phyloP scores from a whole-genome alignment of 2,113 vertebrate species.

The Cavia porcellus region DNA sequence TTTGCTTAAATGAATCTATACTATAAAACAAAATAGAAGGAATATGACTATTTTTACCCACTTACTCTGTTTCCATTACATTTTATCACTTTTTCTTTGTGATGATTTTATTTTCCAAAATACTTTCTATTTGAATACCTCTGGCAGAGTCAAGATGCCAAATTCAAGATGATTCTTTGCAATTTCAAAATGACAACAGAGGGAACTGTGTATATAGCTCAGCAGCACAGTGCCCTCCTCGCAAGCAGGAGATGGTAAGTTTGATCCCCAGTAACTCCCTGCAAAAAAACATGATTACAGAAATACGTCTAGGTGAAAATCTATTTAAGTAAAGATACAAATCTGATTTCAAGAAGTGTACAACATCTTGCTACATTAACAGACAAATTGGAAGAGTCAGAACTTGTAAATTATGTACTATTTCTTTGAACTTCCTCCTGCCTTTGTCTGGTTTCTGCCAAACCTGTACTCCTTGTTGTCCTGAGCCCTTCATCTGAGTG shows the following conservation, averaged over 20 bases:
- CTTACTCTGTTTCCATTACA: neutral
- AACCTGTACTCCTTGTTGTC: neutral
- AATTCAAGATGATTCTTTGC: constrained; percentile 16
- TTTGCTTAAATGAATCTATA: neutral
- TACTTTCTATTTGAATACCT: neutral
- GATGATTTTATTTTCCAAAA: constrained; percentile 21
- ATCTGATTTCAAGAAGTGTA: neutral
- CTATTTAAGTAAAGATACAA: neutral
- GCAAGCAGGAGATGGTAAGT: too few species aligned
- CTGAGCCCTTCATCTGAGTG: neutral
- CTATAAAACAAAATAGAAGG: neutral
- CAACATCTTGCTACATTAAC: neutral
- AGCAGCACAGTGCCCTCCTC: too few species aligned
- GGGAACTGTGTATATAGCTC: too few species aligned
- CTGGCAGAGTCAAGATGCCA: neutral
- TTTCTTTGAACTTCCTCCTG: neutral
- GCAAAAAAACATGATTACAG: neutral
- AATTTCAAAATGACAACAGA: constrained; percentile 15
- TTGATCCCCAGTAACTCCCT: too few species aligned
- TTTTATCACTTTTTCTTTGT: neutral
- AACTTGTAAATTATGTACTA: neutral
- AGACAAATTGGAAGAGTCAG: neutral
- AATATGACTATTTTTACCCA: constrained; percentile 14
- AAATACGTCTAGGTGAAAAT: constrained; percentile 15
- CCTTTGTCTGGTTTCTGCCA: neutral